A percentile compares a stretch with the other conserved stretches of the same genome.
These are phyloP conservation scores for Drosophila glabriapex DNA, from an alignment of 2,888 invertebrate species.

Conservation along the genomic window DNA sequence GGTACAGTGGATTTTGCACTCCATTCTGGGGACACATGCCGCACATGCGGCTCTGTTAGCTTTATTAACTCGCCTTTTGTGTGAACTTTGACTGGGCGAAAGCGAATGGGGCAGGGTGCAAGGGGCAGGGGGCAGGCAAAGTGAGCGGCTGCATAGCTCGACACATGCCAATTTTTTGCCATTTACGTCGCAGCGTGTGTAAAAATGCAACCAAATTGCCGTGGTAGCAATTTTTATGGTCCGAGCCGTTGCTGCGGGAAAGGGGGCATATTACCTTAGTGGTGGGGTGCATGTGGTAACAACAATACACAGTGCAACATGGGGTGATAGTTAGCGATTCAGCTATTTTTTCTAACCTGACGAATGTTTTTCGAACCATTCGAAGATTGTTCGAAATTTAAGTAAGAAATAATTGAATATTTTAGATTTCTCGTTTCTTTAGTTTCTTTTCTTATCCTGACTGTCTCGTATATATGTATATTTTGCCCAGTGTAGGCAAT, in stretches of 20 bases:
- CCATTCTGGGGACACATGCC: constrained; percentile 52
- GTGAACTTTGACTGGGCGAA: constrained; percentile 13
- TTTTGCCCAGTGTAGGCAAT: not conserved
- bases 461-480: too few species aligned
- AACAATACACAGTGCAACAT: not conserved
- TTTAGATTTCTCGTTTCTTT: not conserved
- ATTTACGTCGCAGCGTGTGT: constrained; percentile 51
- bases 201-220: constrained; percentile 68
- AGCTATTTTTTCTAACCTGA: not conserved
- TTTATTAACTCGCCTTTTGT: constrained; percentile 74
- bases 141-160: constrained; percentile 30
- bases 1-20: constrained; percentile 25
- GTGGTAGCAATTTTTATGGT: constrained; percentile 59
- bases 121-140: not conserved
- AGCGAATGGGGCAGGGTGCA: not conserved
- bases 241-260: not conserved
- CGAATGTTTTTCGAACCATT: not conserved
- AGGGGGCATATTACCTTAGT: constrained; percentile 22
- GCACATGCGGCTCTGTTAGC: constrained; percentile 62
- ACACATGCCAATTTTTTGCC: constrained; percentile 55
- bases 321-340: too few species aligned
- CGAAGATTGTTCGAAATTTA: not conserved
- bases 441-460: not conserved
- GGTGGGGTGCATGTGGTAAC: not conserved
- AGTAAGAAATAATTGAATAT: not conserved